Evolutionary conservation across 2,113 vertebrate species (phyloP), one percentile per base, ranked within the genome.

Genomic region (Gobiocypris rarus): DNA sequence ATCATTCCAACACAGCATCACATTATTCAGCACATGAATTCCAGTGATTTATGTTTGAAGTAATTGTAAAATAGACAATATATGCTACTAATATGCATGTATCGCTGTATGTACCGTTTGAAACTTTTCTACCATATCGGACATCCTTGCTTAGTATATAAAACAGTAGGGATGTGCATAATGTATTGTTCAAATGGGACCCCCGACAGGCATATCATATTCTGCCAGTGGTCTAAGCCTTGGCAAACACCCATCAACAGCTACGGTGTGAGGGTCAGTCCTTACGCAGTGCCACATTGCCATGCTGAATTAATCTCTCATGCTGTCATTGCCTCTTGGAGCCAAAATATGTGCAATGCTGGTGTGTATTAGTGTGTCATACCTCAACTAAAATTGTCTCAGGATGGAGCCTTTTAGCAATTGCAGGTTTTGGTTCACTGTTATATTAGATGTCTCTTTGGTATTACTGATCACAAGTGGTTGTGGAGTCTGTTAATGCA

Each of bases 231-330:
- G 79, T 54, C 59, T 85, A 61, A 76, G 24, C 15, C 43, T 75
- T 75, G 71, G 71, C 73, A 50, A 52, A 31, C 13, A 26, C 43
- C 73, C 59, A 65, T 63, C 79, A 76, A 52, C 79, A 82, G 15
- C 48, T 48, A 69, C 4, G 63, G 41, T 59, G 73, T 58, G 52
- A 82, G 81, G 70, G 69, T 41, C 67, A 58, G 81, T 52, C 38
- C 17, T 82, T 59, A 73, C 67, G 28, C 63, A 17, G 8, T 69
- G 24, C 65, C 63, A 52, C 58, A 70, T 15, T 59, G 61, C 61
- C 73, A 70, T 14, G 6, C n/a, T 31, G 59, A 73, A 76, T 85
- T 82, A 69, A 85, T 85, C 79, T 13, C 10, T 48, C 15, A 50
- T 54, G 69, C 56, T 80, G 41, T 22, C n/a, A 61, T 74, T 85